Evolutionary conservation across 1,140 invertebrate genomes (phyloP), one percentile per base, ranked within the genome.

Genomic region (Leguminivora glycinivorella): DNA sequence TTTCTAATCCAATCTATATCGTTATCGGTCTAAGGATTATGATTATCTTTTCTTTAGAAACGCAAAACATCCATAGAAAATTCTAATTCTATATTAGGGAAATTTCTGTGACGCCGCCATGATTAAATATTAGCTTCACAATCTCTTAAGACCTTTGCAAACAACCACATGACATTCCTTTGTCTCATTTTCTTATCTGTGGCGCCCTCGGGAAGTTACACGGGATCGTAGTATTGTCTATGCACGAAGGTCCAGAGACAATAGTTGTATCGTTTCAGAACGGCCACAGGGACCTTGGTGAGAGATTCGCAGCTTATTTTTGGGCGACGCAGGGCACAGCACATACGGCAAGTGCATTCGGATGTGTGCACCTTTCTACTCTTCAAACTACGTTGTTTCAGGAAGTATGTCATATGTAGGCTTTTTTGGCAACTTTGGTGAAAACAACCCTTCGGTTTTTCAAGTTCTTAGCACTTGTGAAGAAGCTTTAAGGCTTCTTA

Each of bases 191-290:
- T 67, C 31, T 78, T 83, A 83, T 80, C 76, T 72, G 14, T 60
- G 56, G 25, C 68, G 67, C 47, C 9, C 10, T 14, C 25, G 24
- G 10, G n/a, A 60, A 29, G 14, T 38, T 72, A 78, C 73, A 79
- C 47, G 69, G 76, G 72, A 71, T 68, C 56, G 47, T 43, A 79
- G 38, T 79, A 71, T 17, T 75, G 71, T 82, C 74, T 88, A 72
- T 84, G 90, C 75, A 90, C 90, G 69, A 91, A 91, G 7, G 87
- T 85, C 80, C 85, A 85, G 22, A 91, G 84, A 75, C 89, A 91
- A 72, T 82, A 91, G 70, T 86, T 91, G 72, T 91, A 91, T 77
- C 83, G 69, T 79, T 91, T 91, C 17, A 91, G 72, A 1, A 91
- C 89, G 26, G 77, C 75, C 0, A 86, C 80, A 0, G 87, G 78